Percentiles rank a stretch among this genome's conserved stretches.
phyloP scores from a whole-genome alignment of 35 echinoderm and acorn worm genomes.

The Apostichopus californicus region DNA sequence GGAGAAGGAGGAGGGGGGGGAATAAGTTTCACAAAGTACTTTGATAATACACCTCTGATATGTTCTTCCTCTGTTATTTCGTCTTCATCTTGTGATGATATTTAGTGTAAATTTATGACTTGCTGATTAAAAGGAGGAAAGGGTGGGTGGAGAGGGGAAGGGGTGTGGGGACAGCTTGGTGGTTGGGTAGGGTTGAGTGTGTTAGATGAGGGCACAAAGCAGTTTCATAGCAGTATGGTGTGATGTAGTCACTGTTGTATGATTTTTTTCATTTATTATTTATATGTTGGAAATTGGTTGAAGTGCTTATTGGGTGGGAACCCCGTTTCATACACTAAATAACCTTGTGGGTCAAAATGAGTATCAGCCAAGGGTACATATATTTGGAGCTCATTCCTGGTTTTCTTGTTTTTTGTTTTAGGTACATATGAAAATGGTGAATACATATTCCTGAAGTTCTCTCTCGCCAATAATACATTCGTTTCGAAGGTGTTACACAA shows the following conservation, averaged over 20 bases:
- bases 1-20: too few species aligned
- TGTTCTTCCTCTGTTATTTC: too few species aligned
- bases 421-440: conserved; percentile 41
- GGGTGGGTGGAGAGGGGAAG: neutral
- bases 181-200: too few species aligned
- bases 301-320: neutral
- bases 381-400: neutral
- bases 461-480: conserved; percentile 1
- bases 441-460: conserved; percentile 23
- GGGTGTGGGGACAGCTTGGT: neutral
- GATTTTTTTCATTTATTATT: neutral
- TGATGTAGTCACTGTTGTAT: neutral
- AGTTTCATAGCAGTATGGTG: neutral
- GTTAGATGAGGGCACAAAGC: too few species aligned
- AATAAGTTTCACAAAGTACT: too few species aligned
- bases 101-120: too few species aligned
- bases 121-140: too few species aligned
- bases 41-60: too few species aligned
- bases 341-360: neutral
- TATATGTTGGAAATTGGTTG: neutral
- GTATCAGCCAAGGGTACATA: neutral
- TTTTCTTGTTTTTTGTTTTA: neutral
- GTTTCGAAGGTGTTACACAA: conserved; percentile 44
- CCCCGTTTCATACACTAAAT: neutral
- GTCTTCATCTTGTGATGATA: too few species aligned